phyloP scores from a whole-genome alignment of 1,140 invertebrate genomes.

The Augochlora pura region DNA sequence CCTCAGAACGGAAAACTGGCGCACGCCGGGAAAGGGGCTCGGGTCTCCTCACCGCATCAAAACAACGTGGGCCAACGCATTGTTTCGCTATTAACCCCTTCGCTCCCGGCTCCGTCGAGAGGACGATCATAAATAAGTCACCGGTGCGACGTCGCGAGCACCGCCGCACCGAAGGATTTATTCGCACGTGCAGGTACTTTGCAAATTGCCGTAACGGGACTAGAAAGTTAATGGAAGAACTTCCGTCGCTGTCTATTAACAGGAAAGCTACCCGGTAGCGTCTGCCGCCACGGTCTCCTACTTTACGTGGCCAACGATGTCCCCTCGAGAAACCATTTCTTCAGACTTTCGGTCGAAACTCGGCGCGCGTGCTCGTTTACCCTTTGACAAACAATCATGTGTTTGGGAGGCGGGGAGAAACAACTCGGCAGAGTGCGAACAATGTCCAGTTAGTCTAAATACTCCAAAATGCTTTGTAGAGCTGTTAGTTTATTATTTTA shows the following conservation, averaged over 20 bases:
- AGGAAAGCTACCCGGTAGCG: background rate
- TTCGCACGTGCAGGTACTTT: slow-evolving; percentile 54
- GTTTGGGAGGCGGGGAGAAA: no score
- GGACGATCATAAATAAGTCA: slow-evolving; percentile 65
- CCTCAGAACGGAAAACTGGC: slow-evolving; percentile 1
- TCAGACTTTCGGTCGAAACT: no score
- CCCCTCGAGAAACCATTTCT: no score
- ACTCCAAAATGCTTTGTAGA: no score
- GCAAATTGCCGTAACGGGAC: slow-evolving; percentile 61
- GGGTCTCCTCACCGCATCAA: slow-evolving; percentile 42
- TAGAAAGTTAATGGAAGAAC: slow-evolving; percentile 43
- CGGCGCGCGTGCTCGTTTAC: no score
- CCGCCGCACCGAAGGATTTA: slow-evolving; percentile 38
- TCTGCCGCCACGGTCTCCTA: background rate
- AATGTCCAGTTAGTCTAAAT: no score
- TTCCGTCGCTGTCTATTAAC: slow-evolving; percentile 23
- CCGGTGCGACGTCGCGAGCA: slow-evolving; percentile 25
- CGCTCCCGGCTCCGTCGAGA: slow-evolving; percentile 8
- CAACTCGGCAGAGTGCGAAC: no score
- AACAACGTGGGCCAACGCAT: slow-evolving; percentile 47
- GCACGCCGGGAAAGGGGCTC: slow-evolving; percentile 11
- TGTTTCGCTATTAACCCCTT: slow-evolving; percentile 64
- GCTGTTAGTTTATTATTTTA: no score
- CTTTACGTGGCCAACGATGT: background rate
- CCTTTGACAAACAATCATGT: no score